Percentiles rank a stretch among this genome's conserved stretches.
Conservation (phyloP, 2,113 vertebrate genomes). For the Sorex fumeus region DNA sequence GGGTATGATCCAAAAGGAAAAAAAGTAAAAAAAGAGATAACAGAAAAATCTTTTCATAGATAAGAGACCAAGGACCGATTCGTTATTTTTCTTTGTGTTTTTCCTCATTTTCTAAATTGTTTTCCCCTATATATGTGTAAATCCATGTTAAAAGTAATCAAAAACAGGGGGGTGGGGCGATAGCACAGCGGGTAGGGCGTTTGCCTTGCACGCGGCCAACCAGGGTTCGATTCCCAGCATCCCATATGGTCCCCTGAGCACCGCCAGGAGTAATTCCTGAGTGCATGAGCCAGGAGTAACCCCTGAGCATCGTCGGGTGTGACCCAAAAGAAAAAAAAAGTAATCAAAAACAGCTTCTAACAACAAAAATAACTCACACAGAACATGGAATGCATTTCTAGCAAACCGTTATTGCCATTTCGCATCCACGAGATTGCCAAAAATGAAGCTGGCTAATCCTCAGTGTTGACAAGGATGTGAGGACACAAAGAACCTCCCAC, state of each 20-base stretch:
- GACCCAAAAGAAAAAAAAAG: too few species aligned
- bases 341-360: constrained; percentile 9
- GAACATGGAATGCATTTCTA: constrained; percentile 22
- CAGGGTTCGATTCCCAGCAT: too few species aligned
- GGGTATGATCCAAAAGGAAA: too few species aligned
- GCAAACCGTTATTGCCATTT: neutral
- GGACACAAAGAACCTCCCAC: neutral
- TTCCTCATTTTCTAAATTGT: constrained; percentile 7
- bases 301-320: too few species aligned
- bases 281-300: too few species aligned
- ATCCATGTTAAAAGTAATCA: neutral
- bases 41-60: neutral
- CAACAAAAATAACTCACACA: constrained; percentile 12
- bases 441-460: constrained; percentile 30
- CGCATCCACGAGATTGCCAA: neutral
- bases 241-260: too few species aligned
- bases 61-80: neutral
- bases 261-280: too few species aligned
- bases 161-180: too few species aligned
- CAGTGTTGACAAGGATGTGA: neutral
- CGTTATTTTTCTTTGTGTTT: neutral
- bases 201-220: too few species aligned
- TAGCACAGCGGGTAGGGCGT: too few species aligned
- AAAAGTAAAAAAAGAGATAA: too few species aligned
- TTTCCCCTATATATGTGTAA: constrained; percentile 17